Base-by-base conservation (phyloP, 1,140 invertebrate genomes). In the Drosophila insularis region DNA sequence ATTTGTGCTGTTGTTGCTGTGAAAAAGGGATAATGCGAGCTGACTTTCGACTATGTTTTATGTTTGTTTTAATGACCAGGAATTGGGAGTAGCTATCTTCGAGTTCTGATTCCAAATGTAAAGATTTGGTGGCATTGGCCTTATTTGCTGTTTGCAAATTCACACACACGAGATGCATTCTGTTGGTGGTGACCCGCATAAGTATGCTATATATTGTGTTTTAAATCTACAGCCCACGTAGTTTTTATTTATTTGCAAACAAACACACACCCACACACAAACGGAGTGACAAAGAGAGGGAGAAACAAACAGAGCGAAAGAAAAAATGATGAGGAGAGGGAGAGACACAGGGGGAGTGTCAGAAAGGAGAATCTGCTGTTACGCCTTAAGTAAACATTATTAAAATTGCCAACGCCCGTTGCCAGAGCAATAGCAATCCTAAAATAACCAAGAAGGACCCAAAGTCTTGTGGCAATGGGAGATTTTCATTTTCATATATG, bases 341-440 rank as follows among this genome's bases (percentile, higher is more conserved):
- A 17, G 17, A 50, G 43, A 78, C 7, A 37, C 63, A 11, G n/a
- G 27, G 27, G 27, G 27, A 27, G 27, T 27, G 27, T 27, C 19
- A 35, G 32, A 39, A 19, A 54, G 39, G 32, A 54, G 35, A 65
- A 63, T 80, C 69, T 72, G 76, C 67, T 74, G 71, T 71, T 79
- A 61, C 66, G 84, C 74, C 80, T 89, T 89, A 74, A 89, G 84
- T 89, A 89, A 89, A 89, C 85, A 89, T 89, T 89, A 89, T 89
- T 89, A 89, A 89, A 89, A 89, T 89, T 89, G 71, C 80, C 80
- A 81, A 66, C 81, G 76, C 71, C 68, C 78, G 78, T 80, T 78
- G 84, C 84, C 74, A 62, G 73, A 50, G 43, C 43, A 50, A 50
- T 50, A 66, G 80, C 74, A 89, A 84, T 89, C 74, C 80, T 78